Percentiles rank a stretch among this genome's conserved stretches.
phyloP scores from a whole-genome alignment of 2,888 invertebrate species.

The Timema cristinae region DNA sequence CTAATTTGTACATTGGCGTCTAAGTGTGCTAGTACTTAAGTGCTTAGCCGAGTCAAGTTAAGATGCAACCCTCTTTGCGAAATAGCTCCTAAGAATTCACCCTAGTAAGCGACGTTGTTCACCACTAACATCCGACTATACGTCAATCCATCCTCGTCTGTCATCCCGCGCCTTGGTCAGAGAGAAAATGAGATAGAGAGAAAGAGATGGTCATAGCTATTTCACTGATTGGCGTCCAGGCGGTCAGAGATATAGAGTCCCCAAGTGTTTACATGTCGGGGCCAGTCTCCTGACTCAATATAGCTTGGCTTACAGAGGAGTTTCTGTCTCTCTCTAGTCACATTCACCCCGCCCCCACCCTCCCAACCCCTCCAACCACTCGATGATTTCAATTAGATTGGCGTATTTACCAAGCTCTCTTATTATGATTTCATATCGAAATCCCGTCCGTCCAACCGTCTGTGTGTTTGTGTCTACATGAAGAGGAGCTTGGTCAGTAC shows the following conservation, averaged over 20 bases:
- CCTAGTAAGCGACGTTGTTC: too few relatives aligned
- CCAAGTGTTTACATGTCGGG: not conserved
- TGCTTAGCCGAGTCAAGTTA: too few relatives aligned
- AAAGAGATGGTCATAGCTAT: not conserved
- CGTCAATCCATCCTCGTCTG: constrained; percentile 14
- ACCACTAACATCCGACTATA: too few relatives aligned
- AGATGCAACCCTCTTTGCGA: too few relatives aligned
- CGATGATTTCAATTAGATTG: constrained; percentile 29
- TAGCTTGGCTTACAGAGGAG: too few relatives aligned
- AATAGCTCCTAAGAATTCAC: too few relatives aligned
- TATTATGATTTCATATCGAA: constrained; percentile 30
- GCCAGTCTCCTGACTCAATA: too few relatives aligned
- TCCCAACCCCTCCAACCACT: not conserved
- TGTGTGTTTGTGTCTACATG: too few relatives aligned
- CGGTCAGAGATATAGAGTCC: not conserved
- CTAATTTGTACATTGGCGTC: too few relatives aligned
- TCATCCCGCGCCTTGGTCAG: not conserved
- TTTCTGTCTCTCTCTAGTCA: constrained; percentile 12
- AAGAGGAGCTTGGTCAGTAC: too few relatives aligned
- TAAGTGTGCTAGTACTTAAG: too few relatives aligned
- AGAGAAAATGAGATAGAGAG: not conserved
- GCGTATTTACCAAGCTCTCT: constrained; percentile 31
- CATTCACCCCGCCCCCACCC: constrained; percentile 13
- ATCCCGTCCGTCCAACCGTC: not conserved
- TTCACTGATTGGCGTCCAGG: constrained; percentile 11